Conservation (phyloP, 2,888 invertebrate species). For the Oligia latruncula region DNA sequence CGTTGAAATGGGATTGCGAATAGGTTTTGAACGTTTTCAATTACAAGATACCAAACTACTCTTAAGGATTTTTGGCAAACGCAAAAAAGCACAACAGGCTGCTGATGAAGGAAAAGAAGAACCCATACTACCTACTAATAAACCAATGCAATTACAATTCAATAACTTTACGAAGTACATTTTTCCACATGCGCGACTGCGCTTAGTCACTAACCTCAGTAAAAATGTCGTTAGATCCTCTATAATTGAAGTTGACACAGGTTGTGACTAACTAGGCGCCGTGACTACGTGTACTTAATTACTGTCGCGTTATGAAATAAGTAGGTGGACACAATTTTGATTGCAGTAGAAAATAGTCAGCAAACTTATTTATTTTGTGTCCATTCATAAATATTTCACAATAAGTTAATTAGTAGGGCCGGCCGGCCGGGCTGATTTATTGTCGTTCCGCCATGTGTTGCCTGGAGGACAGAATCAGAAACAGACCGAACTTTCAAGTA, state of each 20-base stretch:
- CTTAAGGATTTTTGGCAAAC: neutral
- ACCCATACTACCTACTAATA: neutral
- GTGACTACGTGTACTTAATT: constrained; percentile 40
- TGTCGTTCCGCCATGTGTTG: neutral
- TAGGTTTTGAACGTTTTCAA: too few relatives aligned
- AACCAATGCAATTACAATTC: constrained; percentile 14
- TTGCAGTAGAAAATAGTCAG: constrained; percentile 1
- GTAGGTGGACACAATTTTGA: constrained; percentile 10
- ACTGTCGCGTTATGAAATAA: constrained; percentile 46
- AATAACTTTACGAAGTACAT: constrained; percentile 20
- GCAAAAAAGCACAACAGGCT: neutral
- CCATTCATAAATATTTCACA: neutral
- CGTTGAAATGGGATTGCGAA: too few relatives aligned
- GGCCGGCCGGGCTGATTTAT: constrained; percentile 6
- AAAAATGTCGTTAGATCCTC: constrained; percentile 46
- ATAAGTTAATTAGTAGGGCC: neutral
- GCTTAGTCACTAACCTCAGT: constrained; percentile 9
- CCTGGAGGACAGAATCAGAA: neutral
- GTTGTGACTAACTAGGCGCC: constrained; percentile 41
- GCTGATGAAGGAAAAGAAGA: neutral
- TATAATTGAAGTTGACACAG: constrained; percentile 40
- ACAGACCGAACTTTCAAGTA: neutral
- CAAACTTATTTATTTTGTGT: neutral
- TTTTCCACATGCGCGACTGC: constrained; percentile 13
- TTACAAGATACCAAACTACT: neutral